Evolutionary conservation across 2,888 invertebrate species (phyloP).

Genomic region (Lutraria lutraria): DNA sequence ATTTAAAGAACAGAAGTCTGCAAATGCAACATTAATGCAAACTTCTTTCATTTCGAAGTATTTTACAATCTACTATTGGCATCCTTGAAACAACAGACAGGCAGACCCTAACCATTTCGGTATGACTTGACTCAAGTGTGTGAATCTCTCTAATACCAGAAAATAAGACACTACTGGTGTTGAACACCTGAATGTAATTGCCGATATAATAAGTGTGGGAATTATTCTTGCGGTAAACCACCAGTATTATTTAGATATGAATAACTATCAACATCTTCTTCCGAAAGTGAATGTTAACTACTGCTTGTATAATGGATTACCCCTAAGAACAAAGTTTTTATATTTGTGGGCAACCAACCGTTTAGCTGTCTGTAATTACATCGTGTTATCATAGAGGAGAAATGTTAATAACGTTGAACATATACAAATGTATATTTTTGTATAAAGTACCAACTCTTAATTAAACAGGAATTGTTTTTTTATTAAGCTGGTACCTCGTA

Average conservation of each 20-base stretch:
- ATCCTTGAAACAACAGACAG: not conserved
- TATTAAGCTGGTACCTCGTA: not conserved
- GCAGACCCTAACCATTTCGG: not conserved
- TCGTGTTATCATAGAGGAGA: not conserved
- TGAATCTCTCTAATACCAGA: not conserved
- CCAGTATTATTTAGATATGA: conserved; percentile 14
- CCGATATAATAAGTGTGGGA: conserved; percentile 15
- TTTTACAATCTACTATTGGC: no score
- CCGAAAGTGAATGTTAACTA: conserved; percentile 1
- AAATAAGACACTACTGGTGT: not conserved
- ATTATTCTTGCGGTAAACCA: conserved; percentile 2
- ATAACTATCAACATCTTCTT: conserved; percentile 5
- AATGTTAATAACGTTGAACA: not conserved
- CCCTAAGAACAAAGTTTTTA: not conserved
- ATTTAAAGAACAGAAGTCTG: no score
- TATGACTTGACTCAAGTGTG: not conserved
- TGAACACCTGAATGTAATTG: conserved; percentile 14
- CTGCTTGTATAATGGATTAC: conserved; percentile 10
- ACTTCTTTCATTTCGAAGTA: no score
- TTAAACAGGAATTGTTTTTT: not conserved
- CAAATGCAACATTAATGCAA: no score
- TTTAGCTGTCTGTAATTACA: conserved; percentile 19
- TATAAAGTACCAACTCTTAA: not conserved
- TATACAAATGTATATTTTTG: not conserved
- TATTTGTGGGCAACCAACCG: conserved; percentile 11